Evolutionary conservation across 2,888 invertebrate species (phyloP).

Genomic region (Netelia inedita): DNA sequence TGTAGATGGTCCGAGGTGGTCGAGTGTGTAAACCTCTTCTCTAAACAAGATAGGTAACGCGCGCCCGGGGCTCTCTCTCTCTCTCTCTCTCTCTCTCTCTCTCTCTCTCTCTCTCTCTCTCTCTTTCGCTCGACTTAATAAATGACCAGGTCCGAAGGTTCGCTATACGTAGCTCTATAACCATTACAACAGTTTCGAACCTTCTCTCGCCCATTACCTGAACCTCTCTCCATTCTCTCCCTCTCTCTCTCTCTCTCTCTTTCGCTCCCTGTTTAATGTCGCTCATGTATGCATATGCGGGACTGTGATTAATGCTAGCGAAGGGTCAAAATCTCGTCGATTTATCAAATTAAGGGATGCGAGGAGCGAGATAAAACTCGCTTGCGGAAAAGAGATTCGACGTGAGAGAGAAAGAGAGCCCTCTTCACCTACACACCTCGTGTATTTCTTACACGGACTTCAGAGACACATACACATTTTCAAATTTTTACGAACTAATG

Average conservation of each 20-base stretch:
- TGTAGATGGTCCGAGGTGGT: conserved; percentile 74
- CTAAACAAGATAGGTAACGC: conserved; percentile 80
- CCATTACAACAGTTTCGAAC: conserved; percentile 45
- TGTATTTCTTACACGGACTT: not conserved
- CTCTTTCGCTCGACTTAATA: conserved; percentile 77
- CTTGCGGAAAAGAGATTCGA: conserved; percentile 80
- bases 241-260: conserved; percentile 34
- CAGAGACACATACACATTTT: conserved; percentile 6
- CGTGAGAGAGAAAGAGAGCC: conserved; percentile 63
- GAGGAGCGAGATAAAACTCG: conserved; percentile 83
- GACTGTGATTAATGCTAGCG: conserved; percentile 82
- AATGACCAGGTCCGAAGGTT: conserved; percentile 76
- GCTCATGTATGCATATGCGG: conserved; percentile 84
- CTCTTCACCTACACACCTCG: conserved; percentile 54
- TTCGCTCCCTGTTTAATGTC: conserved; percentile 76
- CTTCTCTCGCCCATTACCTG: conserved; percentile 49
- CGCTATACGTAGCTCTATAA: conserved; percentile 7
- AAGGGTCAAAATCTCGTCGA: conserved; percentile 83
- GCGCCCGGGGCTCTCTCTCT: conserved; percentile 62
- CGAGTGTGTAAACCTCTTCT: conserved; percentile 83
- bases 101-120: no score
- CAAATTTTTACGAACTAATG: not conserved
- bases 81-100: no score
- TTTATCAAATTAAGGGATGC: conserved; percentile 85
- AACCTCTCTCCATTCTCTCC: conserved; percentile 30